Percentiles rank a stretch among this genome's conserved stretches.
Evolutionary conservation across 2,113 vertebrate genomes (phyloP).

Genomic region (Aldabrachelys gigantea): DNA sequence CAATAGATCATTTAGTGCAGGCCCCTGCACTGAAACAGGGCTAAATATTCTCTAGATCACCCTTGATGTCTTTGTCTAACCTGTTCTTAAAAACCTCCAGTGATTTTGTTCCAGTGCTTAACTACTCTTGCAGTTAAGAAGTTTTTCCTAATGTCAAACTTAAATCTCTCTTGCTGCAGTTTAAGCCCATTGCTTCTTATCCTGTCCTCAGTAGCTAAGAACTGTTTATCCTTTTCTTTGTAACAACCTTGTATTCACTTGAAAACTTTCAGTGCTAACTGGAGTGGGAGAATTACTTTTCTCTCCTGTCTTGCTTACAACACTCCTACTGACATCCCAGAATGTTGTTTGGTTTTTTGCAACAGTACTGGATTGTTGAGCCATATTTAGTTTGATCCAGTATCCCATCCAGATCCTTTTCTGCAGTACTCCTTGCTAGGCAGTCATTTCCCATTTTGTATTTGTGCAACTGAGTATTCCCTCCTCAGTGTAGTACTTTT

Average conservation of each 20-base stretch:
- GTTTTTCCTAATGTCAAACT: not conserved
- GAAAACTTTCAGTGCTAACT: not conserved
- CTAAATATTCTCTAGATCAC: not conserved
- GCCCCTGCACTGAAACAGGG: not conserved
- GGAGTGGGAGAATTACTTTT: not conserved
- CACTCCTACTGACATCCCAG: not conserved
- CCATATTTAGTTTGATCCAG: not conserved
- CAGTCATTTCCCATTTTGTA: not conserved
- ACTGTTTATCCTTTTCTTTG: not conserved
- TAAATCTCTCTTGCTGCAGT: not conserved
- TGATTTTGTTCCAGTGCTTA: not conserved
- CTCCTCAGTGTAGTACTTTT: not conserved
- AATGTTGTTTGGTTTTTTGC: not conserved
- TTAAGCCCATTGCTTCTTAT: not conserved
- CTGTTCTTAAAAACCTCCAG: not conserved
- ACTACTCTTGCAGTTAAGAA: not conserved
- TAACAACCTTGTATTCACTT: not conserved
- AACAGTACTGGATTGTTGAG: not conserved
- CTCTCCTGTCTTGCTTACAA: not conserved
- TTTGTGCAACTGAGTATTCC: not conserved
- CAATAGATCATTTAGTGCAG: not conserved
- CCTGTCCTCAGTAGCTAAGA: not conserved
- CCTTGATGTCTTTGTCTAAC: not conserved
- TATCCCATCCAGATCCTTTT: not conserved
- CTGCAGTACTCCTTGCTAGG: not conserved